Conservation (phyloP, 2,797 vertebrate genomes). For the Odontamblyopus lacepedii region DNA sequence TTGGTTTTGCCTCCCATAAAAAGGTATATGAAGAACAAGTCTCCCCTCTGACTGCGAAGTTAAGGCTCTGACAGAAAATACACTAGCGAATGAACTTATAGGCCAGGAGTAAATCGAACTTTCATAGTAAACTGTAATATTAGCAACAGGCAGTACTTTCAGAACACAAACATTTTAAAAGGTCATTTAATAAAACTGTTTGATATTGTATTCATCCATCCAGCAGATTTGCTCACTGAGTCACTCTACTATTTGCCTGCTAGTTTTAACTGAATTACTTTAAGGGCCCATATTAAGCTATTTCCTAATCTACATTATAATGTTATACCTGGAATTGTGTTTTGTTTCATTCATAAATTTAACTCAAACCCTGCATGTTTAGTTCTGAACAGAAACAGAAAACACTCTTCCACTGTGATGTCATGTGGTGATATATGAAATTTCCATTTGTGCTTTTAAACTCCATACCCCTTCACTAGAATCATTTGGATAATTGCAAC, state of each 20-base stretch:
- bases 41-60: conserved; percentile 53
- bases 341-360: too few species aligned
- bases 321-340: too few species aligned
- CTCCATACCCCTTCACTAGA: too few species aligned
- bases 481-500: too few species aligned
- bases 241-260: not conserved
- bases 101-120: conserved; percentile 24
- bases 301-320: too few species aligned
- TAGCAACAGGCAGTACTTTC: not conserved
- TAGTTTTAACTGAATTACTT: not conserved
- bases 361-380: too few species aligned
- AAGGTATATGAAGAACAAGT: conserved; percentile 44
- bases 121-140: conserved; percentile 28
- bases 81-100: conserved; percentile 48
- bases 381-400: too few species aligned
- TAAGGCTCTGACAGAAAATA: conserved; percentile 57
- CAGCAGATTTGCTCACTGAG: not conserved
- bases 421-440: too few species aligned
- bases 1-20: conserved; percentile 16
- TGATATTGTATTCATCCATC: not conserved
- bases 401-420: too few species aligned
- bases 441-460: too few species aligned
- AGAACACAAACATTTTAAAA: not conserved
- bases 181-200: not conserved
- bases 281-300: too few species aligned